Base-by-base conservation (phyloP, 2,113 vertebrate species). In the Sinocyclocheilus maitianheensis region DNA sequence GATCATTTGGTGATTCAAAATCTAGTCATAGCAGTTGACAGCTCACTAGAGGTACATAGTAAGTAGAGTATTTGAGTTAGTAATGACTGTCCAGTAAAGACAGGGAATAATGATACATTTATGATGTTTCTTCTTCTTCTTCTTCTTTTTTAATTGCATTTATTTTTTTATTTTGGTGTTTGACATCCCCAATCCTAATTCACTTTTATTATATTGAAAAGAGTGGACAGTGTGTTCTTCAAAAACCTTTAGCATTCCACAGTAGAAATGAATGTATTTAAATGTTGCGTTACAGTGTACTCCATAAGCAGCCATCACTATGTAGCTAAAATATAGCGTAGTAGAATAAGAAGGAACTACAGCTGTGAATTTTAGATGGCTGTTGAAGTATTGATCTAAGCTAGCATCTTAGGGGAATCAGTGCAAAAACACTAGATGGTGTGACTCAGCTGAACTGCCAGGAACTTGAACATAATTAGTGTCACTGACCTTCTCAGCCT, bases 361-460 rank as follows among this genome's bases (percentile, higher is more conserved):
- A 46, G 72, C 40, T 24, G 11, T 75, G 40, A 75, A 5, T 75
- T 75, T 48, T 48, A 75, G 22, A 24, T 48, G n/a, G 5, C 43
- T 76, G 43, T 16, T 24, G 12, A 76, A 76, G 72, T n/a, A 76
- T 76, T 76, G 43, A 76, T 76, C n/a, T 76, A 0, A n/a, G 9
- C 4, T 72, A n/a, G n/a, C 3, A n/a, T 63, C 60, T 63, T 63
- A n/a, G 4, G 11, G 71, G 3, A 74, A 43, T 72, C 37, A 22
- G 20, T 43, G 8, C 20, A 46, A 74, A 72, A 74, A 1, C 22
- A 71, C 14, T 37, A 40, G 4, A 72, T 11, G 20, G 34, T 43
- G 34, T 46, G 10, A 75, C 72, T 75, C 72, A 75, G 43, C 72
- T 75, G 72, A 75, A 75, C 40, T 75, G 40, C 5, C 11, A 12